phyloP scores from a whole-genome alignment of 2,888 invertebrate genomes.

The Nomada hirtipes region DNA sequence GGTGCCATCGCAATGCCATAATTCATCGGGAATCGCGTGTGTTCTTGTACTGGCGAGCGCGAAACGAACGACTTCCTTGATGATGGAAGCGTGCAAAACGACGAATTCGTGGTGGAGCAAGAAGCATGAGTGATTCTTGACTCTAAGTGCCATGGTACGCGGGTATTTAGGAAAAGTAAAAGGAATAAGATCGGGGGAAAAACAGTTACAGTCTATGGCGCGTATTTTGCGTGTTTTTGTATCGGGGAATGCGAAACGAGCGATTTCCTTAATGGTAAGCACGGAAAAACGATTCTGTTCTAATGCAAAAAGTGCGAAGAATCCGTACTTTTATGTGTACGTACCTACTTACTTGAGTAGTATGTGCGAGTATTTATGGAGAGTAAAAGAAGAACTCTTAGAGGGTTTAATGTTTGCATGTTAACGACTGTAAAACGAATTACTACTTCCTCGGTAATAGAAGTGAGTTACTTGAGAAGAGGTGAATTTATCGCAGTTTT shows the following conservation, averaged over 20 bases:
- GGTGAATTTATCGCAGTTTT: too few relatives aligned
- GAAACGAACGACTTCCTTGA: conserved; percentile 14
- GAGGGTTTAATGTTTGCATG: too few relatives aligned
- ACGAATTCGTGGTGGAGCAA: neutral
- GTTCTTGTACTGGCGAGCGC: neutral
- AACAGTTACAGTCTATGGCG: neutral
- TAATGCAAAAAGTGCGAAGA: too few relatives aligned
- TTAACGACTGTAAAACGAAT: too few relatives aligned
- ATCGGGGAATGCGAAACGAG: conserved; percentile 8
- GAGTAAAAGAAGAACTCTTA: too few relatives aligned
- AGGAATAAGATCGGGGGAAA: neutral
- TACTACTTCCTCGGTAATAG: neutral
- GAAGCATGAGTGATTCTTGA: neutral
- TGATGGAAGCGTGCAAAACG: neutral
- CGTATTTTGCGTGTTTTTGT: neutral
- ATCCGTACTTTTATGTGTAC: too few relatives aligned
- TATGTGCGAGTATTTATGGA: too few relatives aligned
- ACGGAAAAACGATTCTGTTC: too few relatives aligned
- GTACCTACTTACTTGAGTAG: too few relatives aligned
- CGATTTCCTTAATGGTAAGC: neutral
- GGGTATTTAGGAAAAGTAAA: conserved; percentile 2
- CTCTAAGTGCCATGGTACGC: neutral
- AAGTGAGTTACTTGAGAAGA: neutral
- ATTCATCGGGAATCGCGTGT: neutral
- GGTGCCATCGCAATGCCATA: neutral